phyloP scores from a whole-genome alignment of 2,113 vertebrate species.

The Chelonoidis abingdonii region DNA sequence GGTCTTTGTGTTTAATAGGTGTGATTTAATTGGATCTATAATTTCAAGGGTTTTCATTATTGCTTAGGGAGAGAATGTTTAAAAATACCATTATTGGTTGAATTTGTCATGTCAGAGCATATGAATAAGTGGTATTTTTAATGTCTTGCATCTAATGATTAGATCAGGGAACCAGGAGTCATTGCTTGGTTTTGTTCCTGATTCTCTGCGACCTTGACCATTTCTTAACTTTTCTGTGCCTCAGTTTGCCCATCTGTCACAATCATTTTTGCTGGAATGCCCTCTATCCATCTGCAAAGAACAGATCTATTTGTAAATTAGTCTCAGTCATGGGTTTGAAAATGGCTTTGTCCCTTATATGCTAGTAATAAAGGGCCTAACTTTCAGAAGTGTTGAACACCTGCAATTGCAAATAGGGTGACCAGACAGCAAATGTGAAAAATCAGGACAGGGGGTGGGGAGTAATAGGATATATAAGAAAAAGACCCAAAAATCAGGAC shows the following conservation, averaged over 20 bases:
- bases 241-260: background rate
- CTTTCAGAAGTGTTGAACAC: background rate
- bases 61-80: background rate
- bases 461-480: too few relatives aligned
- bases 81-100: background rate
- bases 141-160: background rate
- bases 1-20: background rate
- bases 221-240: background rate
- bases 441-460: too few relatives aligned
- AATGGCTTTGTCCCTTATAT: conserved; percentile 8
- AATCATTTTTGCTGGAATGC: background rate
- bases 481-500: too few relatives aligned
- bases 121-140: background rate
- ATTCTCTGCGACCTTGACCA: background rate
- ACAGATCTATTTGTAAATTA: background rate
- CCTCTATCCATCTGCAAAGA: background rate
- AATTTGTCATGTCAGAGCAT: background rate
- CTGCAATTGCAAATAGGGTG: background rate
- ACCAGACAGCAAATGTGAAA: too few relatives aligned
- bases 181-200: background rate
- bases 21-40: background rate
- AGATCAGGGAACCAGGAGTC: background rate
- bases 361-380: background rate
- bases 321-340: background rate
- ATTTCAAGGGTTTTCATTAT: background rate